These are phyloP conservation scores for Luidia sarsii DNA, from an alignment of 53 echinoderm and acorn worm genomes.

Conservation along the genomic window DNA sequence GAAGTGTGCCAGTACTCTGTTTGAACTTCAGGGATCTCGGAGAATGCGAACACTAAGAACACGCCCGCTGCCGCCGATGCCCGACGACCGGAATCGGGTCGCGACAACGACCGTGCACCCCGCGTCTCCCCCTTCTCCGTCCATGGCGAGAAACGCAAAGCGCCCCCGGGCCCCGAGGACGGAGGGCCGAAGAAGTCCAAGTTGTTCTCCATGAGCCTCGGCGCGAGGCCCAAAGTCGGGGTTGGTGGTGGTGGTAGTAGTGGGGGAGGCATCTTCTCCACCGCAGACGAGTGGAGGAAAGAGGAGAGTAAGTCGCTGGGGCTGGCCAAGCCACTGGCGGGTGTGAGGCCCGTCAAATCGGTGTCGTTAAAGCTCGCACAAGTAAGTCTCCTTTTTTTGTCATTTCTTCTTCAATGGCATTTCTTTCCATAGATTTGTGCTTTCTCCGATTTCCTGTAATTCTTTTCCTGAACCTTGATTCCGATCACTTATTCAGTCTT, in stretches of 20 bases:
- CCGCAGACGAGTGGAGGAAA: too few species aligned
- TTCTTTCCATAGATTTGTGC: not conserved
- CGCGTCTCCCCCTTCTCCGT: not conserved
- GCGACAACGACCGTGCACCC: too few species aligned
- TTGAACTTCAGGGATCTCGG: constrained; percentile 48
- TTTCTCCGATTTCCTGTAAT: not conserved
- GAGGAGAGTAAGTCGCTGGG: not conserved
- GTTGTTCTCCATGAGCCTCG: constrained; percentile 29
- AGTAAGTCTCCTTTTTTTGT: too few species aligned
- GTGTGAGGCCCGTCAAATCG: not conserved
- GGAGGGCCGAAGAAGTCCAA: constrained; percentile 25
- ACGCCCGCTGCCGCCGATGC: not conserved
- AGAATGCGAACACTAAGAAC: constrained; percentile 42
- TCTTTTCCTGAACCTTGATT: not conserved
- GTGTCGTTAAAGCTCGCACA: constrained; percentile 26
- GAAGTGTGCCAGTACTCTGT: constrained; percentile 53
- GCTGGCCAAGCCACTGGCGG: not conserved
- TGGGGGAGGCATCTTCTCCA: not conserved
- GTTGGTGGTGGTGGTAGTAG: not conserved
- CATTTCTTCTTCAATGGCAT: not conserved
- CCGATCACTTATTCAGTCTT: too few species aligned
- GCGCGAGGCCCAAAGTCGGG: constrained; percentile 1
- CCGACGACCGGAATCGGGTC: too few species aligned
- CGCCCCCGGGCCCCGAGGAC: not conserved
- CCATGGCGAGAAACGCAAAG: constrained; percentile 40